phyloP scores from a whole-genome alignment of 92 coral and sea anemone species.

The Phenganax stokvisi region DNA sequence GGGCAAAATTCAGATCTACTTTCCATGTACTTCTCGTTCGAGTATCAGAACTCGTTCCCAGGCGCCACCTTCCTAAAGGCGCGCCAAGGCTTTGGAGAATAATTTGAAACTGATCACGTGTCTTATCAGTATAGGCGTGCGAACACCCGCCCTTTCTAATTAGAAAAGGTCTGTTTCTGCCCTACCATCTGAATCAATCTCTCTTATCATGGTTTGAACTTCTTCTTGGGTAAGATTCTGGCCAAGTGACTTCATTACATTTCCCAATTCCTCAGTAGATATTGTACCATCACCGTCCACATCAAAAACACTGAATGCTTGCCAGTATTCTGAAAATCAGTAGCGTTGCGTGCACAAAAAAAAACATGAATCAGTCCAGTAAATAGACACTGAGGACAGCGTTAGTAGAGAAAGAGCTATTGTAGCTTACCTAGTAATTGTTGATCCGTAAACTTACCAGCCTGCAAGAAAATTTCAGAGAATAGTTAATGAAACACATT shows the following conservation, averaged over 20 bases:
- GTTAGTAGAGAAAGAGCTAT: not conserved
- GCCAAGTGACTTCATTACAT: slow-evolving; percentile 86
- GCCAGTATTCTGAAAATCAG: slow-evolving; percentile 66
- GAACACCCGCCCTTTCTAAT: not conserved
- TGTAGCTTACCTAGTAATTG: slow-evolving; percentile 29
- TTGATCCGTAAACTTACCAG: slow-evolving; percentile 34
- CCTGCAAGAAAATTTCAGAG: not conserved
- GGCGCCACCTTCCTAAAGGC: too few relatives aligned
- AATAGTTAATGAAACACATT: not conserved
- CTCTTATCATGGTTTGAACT: slow-evolving; percentile 78
- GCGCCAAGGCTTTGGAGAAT: too few relatives aligned
- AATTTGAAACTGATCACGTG: too few relatives aligned
- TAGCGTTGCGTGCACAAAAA: not conserved
- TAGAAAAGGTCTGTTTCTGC: not conserved
- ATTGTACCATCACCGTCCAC: slow-evolving; percentile 89
- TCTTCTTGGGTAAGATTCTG: slow-evolving; percentile 80
- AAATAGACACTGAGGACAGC: not conserved
- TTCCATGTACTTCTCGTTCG: too few relatives aligned
- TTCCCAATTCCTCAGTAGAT: slow-evolving; percentile 74
- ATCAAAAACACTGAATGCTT: slow-evolving; percentile 88
- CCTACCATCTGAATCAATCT: slow-evolving; percentile 83
- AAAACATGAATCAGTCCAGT: not conserved
- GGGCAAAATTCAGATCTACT: too few relatives aligned
- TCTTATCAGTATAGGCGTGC: too few relatives aligned
- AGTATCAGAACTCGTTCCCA: too few relatives aligned